Base-by-base conservation (phyloP, 1,140 invertebrate species). In the Neodiprion fabricii region DNA sequence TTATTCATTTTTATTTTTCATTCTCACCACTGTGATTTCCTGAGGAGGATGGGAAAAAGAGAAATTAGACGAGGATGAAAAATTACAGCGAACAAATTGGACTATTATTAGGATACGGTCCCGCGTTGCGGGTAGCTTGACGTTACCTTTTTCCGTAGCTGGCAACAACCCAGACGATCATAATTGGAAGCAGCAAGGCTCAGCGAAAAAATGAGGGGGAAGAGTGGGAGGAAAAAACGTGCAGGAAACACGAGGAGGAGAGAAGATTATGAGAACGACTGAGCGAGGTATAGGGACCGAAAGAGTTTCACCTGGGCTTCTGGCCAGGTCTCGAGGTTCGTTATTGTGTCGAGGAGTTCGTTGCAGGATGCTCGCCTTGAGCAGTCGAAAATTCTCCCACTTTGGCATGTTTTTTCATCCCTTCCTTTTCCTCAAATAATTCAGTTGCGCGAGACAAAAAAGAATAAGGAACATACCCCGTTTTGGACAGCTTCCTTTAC, bases 51-150 rank as follows among this genome's bases (percentile, higher is more conserved):
- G 53, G n/a, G 9, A 61, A 61, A 61, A 40, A 5, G 28, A 40
- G 1, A 40, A 61, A 61, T 61, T 12, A 17, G n/a, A 61, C 11
- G 53, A 61, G 53, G 53, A 61, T 61, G 53, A 61, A 61, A 61
- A 61, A 61, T 4, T 61, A 61, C 5, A 12, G 5, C 53, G 53
- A 61, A 61, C 53, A 61, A 61, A 61, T 17, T 61, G n/a, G 8
- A 61, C 53, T 61, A 61, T 61, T 61, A 61, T 61, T 61, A 61
- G 53, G 53, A 61, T 61, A 61, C 53, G 53, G 11, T 61, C 53
- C 53, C n/a, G 9, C 53, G 53, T 61, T 61, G n/a, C 53, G 53
- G n/a, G 53, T 61, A 14, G 5, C 53, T 61, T 61, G 3, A 9
- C 53, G n/a, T 61, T 61, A 7, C 53, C n/a, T 61, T 40, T 17